Base-by-base conservation (phyloP, 1,140 invertebrate genomes). In the Palaemon carinicauda region DNA sequence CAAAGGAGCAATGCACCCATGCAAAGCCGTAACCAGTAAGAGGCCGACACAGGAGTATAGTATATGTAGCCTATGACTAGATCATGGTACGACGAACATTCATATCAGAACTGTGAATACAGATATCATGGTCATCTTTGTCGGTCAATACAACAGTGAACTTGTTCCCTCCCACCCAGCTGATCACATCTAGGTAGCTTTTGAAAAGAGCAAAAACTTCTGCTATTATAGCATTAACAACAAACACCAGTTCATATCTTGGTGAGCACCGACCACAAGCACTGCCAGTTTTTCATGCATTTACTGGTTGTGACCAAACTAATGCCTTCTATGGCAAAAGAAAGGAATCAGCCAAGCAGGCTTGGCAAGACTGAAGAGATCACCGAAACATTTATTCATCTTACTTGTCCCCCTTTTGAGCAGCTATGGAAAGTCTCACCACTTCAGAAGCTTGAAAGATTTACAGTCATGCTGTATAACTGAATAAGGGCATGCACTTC, bases 151-250 rank as follows among this genome's bases (percentile, higher is more conserved):
- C 54, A 21, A 31, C 54, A 21, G 50, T 82, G 54, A 82, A 21
- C 80, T 82, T n/a, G 50, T 51, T 82, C 15, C n/a, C 21, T 19
- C 27, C 2, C 31, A 60, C 21, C 80, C 80, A 65, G n/a, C 3
- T 4, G 80, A 9, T 19, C 15, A 82, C 56, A 82, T 82, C 54
- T 82, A 54, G 80, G 80, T 82, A 17, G 80, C 80, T 21, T 82
- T 69, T 82, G 80, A 54, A 17, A 69, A 69, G 80, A 56, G 80
- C 27, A 82, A 82, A 69, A 82, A 71, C 27, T 82, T 65, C 56
- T 24, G 56, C 53, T 69, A 9, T 73, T 69, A 82, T 33, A 56
- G 50, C 56, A 82, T 69, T 4, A 82, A 79, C n/a, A n/a, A n/a
- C n/a, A 12, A 19, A 50, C 10, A 79, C 54, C 51, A 27, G 51